Base-by-base conservation (phyloP, 35 echinoderm and acorn worm species). In the Antedon bifida region DNA sequence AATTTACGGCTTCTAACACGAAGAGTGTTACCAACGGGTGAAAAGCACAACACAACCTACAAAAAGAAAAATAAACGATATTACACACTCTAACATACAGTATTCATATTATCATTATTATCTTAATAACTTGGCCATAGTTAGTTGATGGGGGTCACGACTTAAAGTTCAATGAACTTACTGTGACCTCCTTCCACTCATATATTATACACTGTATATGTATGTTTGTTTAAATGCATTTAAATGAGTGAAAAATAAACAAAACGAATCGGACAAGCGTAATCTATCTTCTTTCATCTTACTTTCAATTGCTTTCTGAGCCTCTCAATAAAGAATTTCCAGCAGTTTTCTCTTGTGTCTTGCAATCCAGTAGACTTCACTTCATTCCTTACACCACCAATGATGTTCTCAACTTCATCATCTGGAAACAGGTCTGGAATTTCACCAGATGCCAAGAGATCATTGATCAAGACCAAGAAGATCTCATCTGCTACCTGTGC, bases 341-440 rank as follows among this genome's bases (percentile, higher is more conserved):
- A 97, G 82, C 94, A 97, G 82, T 97, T 97, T 36, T 97, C 94
- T 35, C 94, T 74, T 0, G 94, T 97, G 33, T 97, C 94, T 33
- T 87, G 94, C 10, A 92, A 46, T 13, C 94, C 94, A 34, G 79
- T 76, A 29, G 84, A 82, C 75, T 97, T 97, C 78, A 97, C 94
- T 78, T 97, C 94, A 74, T 97, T 97, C 74, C 94, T 83, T 32
- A 92, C 84, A 56, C 90, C 94, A 19, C 87, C 82, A 80, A 97
- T 97, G 87, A 97, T 92, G 84, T 92, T 97, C 82, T 97, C 94
- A 5, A 92, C 42, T 35, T 97, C 94, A 76, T 97, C 94, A 75
- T 97, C 94, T 29, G 94, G 56, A 28, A 92, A 92, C 34, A 97
- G 94, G 46, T 89, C 94, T 16, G 94, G 94, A 76, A 97, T 92